Base-by-base conservation (phyloP, 1,140 invertebrate genomes). In the Prorops nasuta region DNA sequence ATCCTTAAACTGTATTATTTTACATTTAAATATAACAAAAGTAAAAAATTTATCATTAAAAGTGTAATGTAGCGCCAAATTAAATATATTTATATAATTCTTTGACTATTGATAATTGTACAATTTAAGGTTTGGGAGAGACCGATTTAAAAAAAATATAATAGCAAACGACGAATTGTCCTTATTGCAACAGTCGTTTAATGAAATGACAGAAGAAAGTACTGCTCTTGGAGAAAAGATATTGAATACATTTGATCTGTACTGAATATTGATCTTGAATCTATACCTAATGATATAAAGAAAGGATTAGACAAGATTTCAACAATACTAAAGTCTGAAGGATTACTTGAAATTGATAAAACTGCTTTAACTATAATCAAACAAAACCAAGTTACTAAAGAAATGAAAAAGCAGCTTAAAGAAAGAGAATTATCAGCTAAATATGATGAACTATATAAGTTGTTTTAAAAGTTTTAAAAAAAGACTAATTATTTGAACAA, bases 151-250 rank as follows among this genome's bases (percentile, higher is more conserved):
- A n/a, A n/a, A n/a, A n/a, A n/a, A n/a, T n/a, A n/a, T n/a, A n/a
- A n/a, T n/a, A n/a, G n/a, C n/a, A n/a, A n/a, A n/a, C n/a, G n/a
- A n/a, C n/a, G n/a, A n/a, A n/a, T n/a, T n/a, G n/a, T n/a, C n/a
- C n/a, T n/a, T n/a, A n/a, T n/a, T n/a, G n/a, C n/a, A n/a, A n/a
- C n/a, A n/a, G n/a, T n/a, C n/a, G n/a, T n/a, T n/a, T n/a, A n/a
- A n/a, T n/a, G 67, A 73, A 46, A 67, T 2, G 64, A 59, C 37
- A 20, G 60, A 71, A 14, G 66, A 74, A 40, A 68, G 68, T 46
- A 36, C 42, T 14, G 40, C 50, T 28, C 50, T 66, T 22, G 54
- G 45, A 18, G 62, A 62, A 34, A 66, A 76, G 36, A 63, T 65
- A 2, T 15, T 20, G 46, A 15, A 54, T 72, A 32, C 47, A 69